Base-by-base conservation (phyloP, 2,888 invertebrate genomes). In the Rotaria magnacalcarata region DNA sequence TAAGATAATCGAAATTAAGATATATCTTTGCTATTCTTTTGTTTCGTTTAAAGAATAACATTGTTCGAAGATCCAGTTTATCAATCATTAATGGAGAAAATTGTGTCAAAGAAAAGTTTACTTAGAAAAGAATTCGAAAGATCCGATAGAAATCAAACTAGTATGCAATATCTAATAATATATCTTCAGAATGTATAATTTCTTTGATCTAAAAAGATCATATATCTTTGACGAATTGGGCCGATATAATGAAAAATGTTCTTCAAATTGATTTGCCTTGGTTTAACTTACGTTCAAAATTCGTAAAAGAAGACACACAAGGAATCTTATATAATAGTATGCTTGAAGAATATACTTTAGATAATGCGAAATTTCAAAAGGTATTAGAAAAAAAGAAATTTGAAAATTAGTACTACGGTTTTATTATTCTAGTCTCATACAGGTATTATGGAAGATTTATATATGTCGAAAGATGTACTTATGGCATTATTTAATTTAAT, bases 21-120 rank as follows among this genome's bases (percentile, higher is more conserved):
- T 24, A 3, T 7, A 5, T 43, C 10, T 43, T 75, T 41, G 8
- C 14, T 43, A 6, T 41, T 41, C 27, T 75, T 41, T 43, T 24
- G 34, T 10, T 24, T 16, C 21, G n/a, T 75, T 75, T 14, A 43
- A 21, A 75, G 75, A 43, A 43, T 43, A 21, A 75, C 75, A 21
- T 75, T 75, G 43, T 75, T 75, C 43, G 75, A 75, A 75, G 75
- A 75, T 75, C 75, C 75, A 43, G 75, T 41, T n/a, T 75, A 75
- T 43, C 75, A 75, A 19, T 41, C 75, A 75, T 75, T 75, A 43
- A 43, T 75, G 43, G 43, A 75, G 41, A 75, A 43, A 43, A 75
- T 75, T 19, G 8, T 75, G 21, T 0, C 41, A 3, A 41, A 75
- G 34, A 43, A 75, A 75, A 75, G 16, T 43, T 24, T 43, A 43